These are phyloP conservation scores for Halesus radiatus DNA, from an alignment of 1,140 invertebrate species.

Conservation along the genomic window DNA sequence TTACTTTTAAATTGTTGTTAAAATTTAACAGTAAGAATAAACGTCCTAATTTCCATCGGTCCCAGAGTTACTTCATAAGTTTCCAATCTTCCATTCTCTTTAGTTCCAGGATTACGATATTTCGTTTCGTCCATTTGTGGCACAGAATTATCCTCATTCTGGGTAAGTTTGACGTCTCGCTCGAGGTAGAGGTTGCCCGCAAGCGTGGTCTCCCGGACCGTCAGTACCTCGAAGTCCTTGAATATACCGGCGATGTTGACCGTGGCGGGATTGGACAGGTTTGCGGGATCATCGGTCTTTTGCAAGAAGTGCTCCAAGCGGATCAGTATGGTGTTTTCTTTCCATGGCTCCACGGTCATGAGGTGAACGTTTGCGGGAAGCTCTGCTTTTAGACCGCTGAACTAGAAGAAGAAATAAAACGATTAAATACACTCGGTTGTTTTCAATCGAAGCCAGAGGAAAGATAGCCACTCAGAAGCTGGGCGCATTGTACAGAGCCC, in stretches of 20 bases:
- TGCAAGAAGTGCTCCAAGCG: slow-evolving; percentile 92
- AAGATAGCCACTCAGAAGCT: too few species aligned
- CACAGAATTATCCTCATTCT: neutral
- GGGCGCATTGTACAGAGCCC: too few species aligned
- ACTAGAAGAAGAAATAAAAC: slow-evolving; percentile 36
- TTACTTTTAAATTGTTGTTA: neutral
- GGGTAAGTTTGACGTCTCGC: neutral
- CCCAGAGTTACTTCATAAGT: slow-evolving; percentile 63
- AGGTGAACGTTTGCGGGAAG: slow-evolving; percentile 88
- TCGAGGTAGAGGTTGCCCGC: slow-evolving; percentile 72
- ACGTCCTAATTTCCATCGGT: slow-evolving; percentile 77
- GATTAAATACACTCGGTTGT: too few species aligned
- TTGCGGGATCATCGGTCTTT: slow-evolving; percentile 73
- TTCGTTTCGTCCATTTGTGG: neutral
- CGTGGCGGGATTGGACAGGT: slow-evolving; percentile 58
- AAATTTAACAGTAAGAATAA: slow-evolving; percentile 61
- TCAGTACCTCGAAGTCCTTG: slow-evolving; percentile 70
- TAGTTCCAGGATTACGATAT: neutral
- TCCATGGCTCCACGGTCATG: slow-evolving; percentile 90
- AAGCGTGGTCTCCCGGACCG: slow-evolving; percentile 76
- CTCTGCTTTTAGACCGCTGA: slow-evolving; percentile 57
- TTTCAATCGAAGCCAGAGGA: too few species aligned
- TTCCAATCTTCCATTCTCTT: neutral
- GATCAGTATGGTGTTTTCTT: slow-evolving; percentile 76
- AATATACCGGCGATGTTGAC: slow-evolving; percentile 70